Evolutionary conservation across 1,140 invertebrate genomes (phyloP).

Genomic region (Atta colombica): DNA sequence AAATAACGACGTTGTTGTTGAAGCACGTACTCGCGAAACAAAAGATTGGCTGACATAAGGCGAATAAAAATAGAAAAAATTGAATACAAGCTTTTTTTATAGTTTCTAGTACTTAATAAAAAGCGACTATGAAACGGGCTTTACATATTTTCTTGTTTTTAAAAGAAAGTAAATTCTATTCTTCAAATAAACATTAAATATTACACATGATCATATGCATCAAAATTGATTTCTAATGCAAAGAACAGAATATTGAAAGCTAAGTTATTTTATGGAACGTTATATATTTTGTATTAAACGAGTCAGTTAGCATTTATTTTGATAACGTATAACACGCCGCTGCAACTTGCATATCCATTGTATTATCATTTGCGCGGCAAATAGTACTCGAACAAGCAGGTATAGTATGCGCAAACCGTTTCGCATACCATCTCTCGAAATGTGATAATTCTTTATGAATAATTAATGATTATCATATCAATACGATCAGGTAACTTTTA

Average conservation of each 20-base stretch:
- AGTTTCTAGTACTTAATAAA: neutral
- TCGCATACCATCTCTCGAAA: too few relatives aligned
- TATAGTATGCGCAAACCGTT: too few relatives aligned
- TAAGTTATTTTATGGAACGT: neutral
- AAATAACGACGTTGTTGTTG: conserved; percentile 39
- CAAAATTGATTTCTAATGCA: neutral
- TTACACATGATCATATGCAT: neutral
- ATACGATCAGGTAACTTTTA: neutral
- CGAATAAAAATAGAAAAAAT: conserved; percentile 42
- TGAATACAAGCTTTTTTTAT: neutral
- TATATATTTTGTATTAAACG: neutral
- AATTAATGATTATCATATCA: too few relatives aligned
- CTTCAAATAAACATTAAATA: neutral
- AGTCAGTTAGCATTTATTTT: neutral
- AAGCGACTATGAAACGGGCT: neutral
- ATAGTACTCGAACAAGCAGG: too few relatives aligned
- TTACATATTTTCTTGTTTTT: neutral
- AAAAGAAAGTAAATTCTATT: neutral
- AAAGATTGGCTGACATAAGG: conserved; percentile 42
- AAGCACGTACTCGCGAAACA: conserved; percentile 38
- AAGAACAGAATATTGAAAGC: neutral
- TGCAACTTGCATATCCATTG: too few relatives aligned
- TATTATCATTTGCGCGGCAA: too few relatives aligned
- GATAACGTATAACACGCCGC: too few relatives aligned
- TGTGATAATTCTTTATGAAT: too few relatives aligned